Conservation (phyloP, 2,113 vertebrate species). For the Pseudorasbora parva region DNA sequence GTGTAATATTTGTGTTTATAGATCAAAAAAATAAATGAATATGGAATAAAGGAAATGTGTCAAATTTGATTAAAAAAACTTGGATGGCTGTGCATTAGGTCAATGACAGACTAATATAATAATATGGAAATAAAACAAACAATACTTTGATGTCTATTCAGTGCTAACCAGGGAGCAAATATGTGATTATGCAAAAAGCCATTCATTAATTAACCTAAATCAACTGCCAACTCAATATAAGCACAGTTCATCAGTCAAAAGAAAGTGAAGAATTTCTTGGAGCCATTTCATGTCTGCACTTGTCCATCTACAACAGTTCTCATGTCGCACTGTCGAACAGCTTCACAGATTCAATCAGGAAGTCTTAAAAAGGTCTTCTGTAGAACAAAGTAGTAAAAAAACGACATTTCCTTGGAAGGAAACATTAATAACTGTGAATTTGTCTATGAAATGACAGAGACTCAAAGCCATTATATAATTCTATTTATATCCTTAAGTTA, state of each 20-base stretch:
- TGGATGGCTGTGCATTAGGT: background rate
- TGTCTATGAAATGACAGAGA: background rate
- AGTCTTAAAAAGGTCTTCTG: conserved; percentile 9
- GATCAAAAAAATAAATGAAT: background rate
- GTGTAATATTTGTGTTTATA: background rate
- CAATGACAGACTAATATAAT: background rate
- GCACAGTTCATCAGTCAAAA: background rate
- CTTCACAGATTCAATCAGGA: background rate
- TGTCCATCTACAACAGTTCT: background rate
- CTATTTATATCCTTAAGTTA: background rate
- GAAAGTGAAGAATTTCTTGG: background rate
- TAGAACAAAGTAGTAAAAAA: background rate
- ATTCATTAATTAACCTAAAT: background rate
- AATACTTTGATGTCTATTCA: background rate
- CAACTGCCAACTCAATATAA: background rate
- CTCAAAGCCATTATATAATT: conserved; percentile 4
- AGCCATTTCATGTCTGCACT: conserved; percentile 25
- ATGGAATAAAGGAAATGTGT: background rate
- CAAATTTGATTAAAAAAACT: background rate
- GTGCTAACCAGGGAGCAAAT: background rate
- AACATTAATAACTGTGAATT: conserved; percentile 5
- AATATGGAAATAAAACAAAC: background rate
- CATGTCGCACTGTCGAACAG: background rate
- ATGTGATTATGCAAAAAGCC: background rate
- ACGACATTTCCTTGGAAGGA: background rate